These are phyloP conservation scores for Dasyornis broadbenti DNA, from an alignment of 2,113 vertebrate genomes.

Conservation along the genomic window DNA sequence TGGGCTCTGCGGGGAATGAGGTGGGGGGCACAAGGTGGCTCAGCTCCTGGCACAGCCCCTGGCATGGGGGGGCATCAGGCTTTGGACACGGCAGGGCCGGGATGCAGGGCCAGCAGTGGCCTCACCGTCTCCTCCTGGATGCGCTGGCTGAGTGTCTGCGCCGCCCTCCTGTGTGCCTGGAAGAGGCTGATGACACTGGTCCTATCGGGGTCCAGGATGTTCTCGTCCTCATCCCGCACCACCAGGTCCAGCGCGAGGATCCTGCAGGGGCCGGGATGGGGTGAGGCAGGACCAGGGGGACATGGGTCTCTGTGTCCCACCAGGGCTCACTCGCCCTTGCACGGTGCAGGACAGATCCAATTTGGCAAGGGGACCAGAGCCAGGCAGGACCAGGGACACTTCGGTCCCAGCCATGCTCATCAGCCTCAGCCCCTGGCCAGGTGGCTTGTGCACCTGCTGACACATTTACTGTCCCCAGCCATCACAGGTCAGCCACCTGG, in stretches of 20 bases:
- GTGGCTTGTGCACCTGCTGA: neutral
- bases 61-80: neutral
- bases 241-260: conserved; percentile 49
- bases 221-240: conserved; percentile 53
- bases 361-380: neutral
- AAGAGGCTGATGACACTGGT: conserved; percentile 65
- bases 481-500: neutral
- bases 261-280: neutral
- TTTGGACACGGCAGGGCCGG: rapidly evolving
- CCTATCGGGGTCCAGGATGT: conserved; percentile 55
- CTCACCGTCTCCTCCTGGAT: conserved; percentile 59
- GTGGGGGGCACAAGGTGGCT: rapidly evolving
- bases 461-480: neutral
- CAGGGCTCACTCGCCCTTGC: rapidly evolving
- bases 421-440: rapidly evolving
- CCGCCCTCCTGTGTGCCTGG: conserved; percentile 25
- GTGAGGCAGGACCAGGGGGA: neutral
- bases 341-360: neutral
- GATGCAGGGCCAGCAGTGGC: rapidly evolving
- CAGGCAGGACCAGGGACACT: neutral
- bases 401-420: neutral
- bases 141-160: neutral
- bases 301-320: rapidly evolving
- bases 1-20: neutral
- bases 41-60: neutral